phyloP scores from a whole-genome alignment of 2,113 vertebrate genomes.

The Poeciliopsis turrubarensis region DNA sequence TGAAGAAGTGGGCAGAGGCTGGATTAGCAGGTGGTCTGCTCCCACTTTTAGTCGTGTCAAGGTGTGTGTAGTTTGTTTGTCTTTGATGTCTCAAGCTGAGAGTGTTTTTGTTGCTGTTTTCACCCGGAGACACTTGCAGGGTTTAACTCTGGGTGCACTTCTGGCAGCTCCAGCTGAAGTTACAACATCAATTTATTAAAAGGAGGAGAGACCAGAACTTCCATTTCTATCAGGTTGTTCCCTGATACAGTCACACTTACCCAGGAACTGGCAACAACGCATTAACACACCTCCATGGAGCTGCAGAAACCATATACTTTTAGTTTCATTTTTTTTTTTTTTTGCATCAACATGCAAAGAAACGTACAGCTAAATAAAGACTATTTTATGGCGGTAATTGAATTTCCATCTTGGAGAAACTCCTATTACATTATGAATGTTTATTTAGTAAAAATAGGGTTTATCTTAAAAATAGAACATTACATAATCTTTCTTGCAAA shows the following conservation, averaged over 20 bases:
- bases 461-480: no score
- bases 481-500: background rate
- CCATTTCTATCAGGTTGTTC: slow-evolving; percentile 1
- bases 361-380: background rate
- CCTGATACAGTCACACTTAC: background rate
- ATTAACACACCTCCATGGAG: background rate
- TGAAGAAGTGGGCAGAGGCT: slow-evolving; percentile 14
- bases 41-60: slow-evolving; percentile 9
- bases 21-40: slow-evolving; percentile 17
- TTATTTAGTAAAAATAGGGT: no score
- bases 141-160: background rate
- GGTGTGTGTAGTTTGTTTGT: slow-evolving; percentile 27
- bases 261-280: background rate
- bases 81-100: slow-evolving; percentile 1
- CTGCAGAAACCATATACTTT: background rate
- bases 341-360: background rate
- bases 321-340: no score
- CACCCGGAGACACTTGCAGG: slow-evolving; percentile 9
- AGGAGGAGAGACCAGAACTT: slow-evolving; percentile 2
- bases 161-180: slow-evolving; percentile 15
- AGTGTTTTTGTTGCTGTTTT: slow-evolving; percentile 6
- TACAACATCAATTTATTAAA: slow-evolving; percentile 30
- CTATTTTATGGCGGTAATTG: background rate
- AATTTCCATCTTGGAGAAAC: background rate
- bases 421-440: background rate